Conservation (phyloP, 2,888 invertebrate species). For the Colletes collaris region DNA sequence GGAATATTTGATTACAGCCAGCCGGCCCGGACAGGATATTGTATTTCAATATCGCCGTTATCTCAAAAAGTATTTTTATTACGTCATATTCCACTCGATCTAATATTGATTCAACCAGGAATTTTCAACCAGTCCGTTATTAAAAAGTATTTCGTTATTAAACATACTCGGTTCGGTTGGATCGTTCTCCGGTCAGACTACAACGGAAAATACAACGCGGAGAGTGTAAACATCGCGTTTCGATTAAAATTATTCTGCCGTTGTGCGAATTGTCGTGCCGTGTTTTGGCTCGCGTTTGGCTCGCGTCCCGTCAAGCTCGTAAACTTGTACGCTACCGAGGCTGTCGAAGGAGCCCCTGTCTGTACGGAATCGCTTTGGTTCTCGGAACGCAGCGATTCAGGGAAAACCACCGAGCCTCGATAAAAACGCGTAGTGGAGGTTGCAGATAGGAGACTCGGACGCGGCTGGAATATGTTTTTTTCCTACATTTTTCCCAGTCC, state of each 20-base stretch:
- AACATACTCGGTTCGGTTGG: background rate
- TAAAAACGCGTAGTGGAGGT: background rate
- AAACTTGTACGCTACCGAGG: background rate
- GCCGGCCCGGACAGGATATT: no score
- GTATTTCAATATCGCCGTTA: no score
- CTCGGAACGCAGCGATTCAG: slow-evolving; percentile 9
- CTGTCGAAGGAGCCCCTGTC: background rate
- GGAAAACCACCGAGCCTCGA: slow-evolving; percentile 7
- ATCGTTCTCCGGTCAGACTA: no score
- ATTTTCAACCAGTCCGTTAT: slow-evolving; percentile 26
- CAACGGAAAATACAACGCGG: background rate
- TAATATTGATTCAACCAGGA: slow-evolving; percentile 14
- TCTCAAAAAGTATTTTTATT: no score
- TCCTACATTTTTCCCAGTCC: slow-evolving; percentile 11
- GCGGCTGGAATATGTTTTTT: slow-evolving; percentile 41
- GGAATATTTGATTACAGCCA: no score
- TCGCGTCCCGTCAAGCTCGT: background rate
- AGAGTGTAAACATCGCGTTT: background rate
- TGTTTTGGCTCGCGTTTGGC: no score
- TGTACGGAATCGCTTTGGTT: background rate
- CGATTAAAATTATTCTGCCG: no score
- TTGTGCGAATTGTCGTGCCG: no score
- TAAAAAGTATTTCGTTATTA: slow-evolving; percentile 16
- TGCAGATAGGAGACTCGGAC: slow-evolving; percentile 23
- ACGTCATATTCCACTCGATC: background rate